Evolutionary conservation across 53 echinoderm and acorn worm genomes (phyloP).

Genomic region (Echinometra lucunter): DNA sequence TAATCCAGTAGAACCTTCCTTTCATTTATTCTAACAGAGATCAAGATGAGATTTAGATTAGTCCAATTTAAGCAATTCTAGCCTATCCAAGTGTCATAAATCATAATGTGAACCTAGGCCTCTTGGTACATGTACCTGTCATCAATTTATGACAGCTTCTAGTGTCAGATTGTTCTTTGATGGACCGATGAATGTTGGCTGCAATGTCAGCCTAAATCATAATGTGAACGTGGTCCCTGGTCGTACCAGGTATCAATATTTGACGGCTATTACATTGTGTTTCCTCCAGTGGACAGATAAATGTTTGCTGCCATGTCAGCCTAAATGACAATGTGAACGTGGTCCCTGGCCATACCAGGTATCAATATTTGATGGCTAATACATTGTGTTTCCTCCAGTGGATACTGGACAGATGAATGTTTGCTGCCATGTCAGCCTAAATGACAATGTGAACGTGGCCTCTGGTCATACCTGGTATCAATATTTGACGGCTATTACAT

Average conservation of each 20-base stretch:
- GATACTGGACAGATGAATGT: not conserved
- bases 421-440: constrained; percentile 20
- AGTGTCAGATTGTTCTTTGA: too few species aligned
- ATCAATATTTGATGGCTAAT: constrained; percentile 47
- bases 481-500: constrained; percentile 51
- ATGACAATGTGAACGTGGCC: not conserved
- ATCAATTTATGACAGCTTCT: too few species aligned
- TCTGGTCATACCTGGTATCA: constrained; percentile 24
- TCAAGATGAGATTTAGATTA: not conserved
- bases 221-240: not conserved
- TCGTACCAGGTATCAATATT: constrained; percentile 42
- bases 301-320: constrained; percentile 2
- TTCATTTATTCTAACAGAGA: not conserved
- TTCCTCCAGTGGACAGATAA: constrained; percentile 13
- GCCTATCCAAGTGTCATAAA: not conserved
- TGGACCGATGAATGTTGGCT: too few species aligned
- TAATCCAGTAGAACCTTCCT: not conserved
- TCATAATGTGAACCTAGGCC: not conserved
- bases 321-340: not conserved
- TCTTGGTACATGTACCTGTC: too few species aligned
- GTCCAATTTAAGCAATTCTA: not conserved
- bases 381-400: constrained; percentile 25
- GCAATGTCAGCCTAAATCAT: not conserved
- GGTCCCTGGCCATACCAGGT: not conserved
- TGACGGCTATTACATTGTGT: constrained; percentile 34